Percentiles rank a stretch among this genome's conserved stretches.
Evolutionary conservation across 2,888 invertebrate genomes (phyloP).

Genomic region (Drosophila picticornis): DNA sequence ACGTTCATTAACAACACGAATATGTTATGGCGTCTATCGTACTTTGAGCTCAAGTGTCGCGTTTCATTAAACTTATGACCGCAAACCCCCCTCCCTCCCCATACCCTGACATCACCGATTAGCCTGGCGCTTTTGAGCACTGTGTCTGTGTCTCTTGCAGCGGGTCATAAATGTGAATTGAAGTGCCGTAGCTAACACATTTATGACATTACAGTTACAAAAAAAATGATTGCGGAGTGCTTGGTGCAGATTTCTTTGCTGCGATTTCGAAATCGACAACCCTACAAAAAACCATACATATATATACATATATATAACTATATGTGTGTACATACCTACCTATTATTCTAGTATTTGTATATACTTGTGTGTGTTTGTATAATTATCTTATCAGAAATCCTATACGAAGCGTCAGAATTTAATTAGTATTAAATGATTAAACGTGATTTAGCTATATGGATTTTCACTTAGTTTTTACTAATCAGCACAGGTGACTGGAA

Average conservation of each 20-base stretch:
- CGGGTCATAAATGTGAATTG: conserved; percentile 53
- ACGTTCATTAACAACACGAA: conserved; percentile 52
- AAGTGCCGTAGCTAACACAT: conserved; percentile 39
- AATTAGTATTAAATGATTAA: conserved; percentile 68
- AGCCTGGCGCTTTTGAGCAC: conserved; percentile 22
- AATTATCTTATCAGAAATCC: conserved; percentile 58
- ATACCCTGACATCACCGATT: conserved; percentile 13
- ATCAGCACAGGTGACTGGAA: conserved; percentile 57
- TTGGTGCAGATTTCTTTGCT: conserved; percentile 20
- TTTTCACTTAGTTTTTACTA: conserved; percentile 55
- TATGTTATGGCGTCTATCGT: conserved; percentile 39
- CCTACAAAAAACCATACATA: conserved; percentile 1
- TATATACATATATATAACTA: not conserved
- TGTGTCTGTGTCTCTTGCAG: conserved; percentile 33
- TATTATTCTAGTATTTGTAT: not conserved
- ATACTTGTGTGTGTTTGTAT: conserved; percentile 5
- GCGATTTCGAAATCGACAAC: conserved; percentile 39
- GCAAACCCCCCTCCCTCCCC: conserved; percentile 4
- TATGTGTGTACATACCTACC: not conserved
- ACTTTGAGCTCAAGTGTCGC: conserved; percentile 71
- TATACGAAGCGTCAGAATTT: conserved; percentile 47
- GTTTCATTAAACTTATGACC: conserved; percentile 55
- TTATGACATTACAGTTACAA: conserved; percentile 47
- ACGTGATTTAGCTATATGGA: conserved; percentile 47
- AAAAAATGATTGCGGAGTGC: conserved; percentile 23